A percentile compares a stretch with the other conserved stretches of the same genome.
Evolutionary conservation across 92 coral and sea anemone genomes (phyloP).

Genomic region (Epizoanthus ramosus): DNA sequence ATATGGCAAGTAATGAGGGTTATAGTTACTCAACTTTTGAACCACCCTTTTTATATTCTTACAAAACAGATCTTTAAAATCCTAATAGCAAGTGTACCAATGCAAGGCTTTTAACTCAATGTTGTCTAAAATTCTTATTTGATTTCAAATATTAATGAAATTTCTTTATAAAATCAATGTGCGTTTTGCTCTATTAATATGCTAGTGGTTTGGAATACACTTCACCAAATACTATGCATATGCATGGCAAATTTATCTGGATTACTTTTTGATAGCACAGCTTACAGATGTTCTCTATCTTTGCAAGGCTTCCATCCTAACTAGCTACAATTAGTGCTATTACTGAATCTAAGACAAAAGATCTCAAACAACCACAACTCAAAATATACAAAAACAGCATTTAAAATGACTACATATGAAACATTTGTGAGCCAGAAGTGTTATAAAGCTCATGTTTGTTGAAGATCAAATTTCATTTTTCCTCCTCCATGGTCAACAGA

Average conservation of each 20-base stretch:
- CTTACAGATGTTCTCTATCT: constrained; percentile 31
- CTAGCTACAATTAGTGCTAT: not conserved
- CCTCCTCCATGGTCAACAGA: constrained; percentile 7
- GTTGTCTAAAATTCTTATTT: too few relatives aligned
- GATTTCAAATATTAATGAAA: too few relatives aligned
- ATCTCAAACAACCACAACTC: not conserved
- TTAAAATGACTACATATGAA: constrained; percentile 14
- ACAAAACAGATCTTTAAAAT: too few relatives aligned
- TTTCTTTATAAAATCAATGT: too few relatives aligned
- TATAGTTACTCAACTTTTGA: too few relatives aligned
- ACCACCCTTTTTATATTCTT: too few relatives aligned
- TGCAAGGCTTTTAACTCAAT: too few relatives aligned
- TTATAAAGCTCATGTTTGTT: constrained; percentile 2
- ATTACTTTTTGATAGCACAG: not conserved
- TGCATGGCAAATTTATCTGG: not conserved
- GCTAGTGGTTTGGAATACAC: too few relatives aligned
- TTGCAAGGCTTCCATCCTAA: not conserved
- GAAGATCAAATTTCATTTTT: constrained; percentile 28
- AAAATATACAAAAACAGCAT: constrained; percentile 14
- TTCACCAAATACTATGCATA: not conserved
- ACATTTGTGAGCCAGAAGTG: constrained; percentile 16
- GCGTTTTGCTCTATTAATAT: too few relatives aligned
- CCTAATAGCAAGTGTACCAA: too few relatives aligned
- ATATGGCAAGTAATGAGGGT: too few relatives aligned
- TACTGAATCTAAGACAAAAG: not conserved